A percentile compares a stretch with the other conserved stretches of the same genome.
phyloP scores from a whole-genome alignment of 37 sponge, comb jelly and placozoan species.

The Axinella damicornis region DNA sequence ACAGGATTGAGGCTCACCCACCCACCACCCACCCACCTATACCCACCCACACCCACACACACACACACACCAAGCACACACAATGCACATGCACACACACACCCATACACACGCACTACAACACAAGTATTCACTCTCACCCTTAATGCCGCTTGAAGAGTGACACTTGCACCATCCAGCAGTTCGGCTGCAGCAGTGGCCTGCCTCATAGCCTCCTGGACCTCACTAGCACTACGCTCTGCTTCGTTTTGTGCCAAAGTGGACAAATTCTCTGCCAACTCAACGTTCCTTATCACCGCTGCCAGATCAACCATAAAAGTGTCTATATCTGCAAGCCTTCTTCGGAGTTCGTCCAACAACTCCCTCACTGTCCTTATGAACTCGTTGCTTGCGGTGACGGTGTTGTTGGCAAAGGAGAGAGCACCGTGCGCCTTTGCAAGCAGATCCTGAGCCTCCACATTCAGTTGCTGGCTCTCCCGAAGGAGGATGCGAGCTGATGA shows the following conservation, averaged over 20 bases:
- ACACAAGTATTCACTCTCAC: not conserved
- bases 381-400: slow-evolving; percentile 4
- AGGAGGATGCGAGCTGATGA: not conserved
- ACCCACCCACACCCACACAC: no score
- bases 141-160: not conserved
- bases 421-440: slow-evolving; percentile 11
- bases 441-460: slow-evolving; percentile 14
- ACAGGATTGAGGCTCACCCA: no score
- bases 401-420: slow-evolving; percentile 7
- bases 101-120: not conserved
- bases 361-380: slow-evolving; percentile 1
- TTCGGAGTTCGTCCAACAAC: slow-evolving; percentile 10
- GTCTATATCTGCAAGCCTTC: not conserved
- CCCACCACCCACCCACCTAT: no score
- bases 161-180: slow-evolving; percentile 12
- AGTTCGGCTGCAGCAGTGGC: not conserved
- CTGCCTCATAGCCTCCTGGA: not conserved
- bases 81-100: no score
- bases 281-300: slow-evolving; percentile 14
- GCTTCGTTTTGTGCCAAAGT: not conserved
- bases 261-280: slow-evolving; percentile 18
- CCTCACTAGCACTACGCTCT: not conserved
- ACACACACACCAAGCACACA: no score
- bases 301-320: slow-evolving; percentile 5
- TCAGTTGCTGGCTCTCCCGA: slow-evolving; percentile 5